A percentile compares a stretch with the other conserved stretches of the same genome.
These are phyloP conservation scores for Drosophila jambulina DNA, from an alignment of 1,140 invertebrate species.

Conservation along the genomic window DNA sequence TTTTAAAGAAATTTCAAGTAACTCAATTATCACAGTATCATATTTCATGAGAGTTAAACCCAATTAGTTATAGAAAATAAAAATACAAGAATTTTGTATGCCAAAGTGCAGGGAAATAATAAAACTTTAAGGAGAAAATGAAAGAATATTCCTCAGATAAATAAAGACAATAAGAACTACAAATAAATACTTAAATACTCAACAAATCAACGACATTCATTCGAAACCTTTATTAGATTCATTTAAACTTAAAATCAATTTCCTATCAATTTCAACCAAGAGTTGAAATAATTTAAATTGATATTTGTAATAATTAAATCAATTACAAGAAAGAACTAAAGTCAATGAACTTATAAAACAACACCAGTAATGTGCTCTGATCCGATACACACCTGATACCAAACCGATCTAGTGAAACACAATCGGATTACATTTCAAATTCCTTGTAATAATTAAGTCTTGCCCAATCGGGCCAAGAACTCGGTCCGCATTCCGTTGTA, in stretches of 20 bases:
- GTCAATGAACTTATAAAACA: neutral
- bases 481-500: conserved; percentile 14
- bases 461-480: conserved; percentile 29
- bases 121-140: neutral
- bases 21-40: too few species aligned
- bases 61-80: neutral
- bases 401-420: neutral
- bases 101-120: neutral
- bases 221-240: too few species aligned
- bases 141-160: neutral
- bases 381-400: neutral
- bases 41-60: too few species aligned
- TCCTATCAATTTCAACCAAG: neutral
- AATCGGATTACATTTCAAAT: neutral
- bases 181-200: neutral
- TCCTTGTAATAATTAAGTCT: neutral
- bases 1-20: too few species aligned
- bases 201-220: too few species aligned
- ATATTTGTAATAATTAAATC: neutral
- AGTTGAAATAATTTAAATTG: neutral
- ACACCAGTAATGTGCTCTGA: neutral
- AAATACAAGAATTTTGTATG: neutral
- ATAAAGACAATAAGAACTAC: neutral
- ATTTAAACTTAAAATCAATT: neutral
- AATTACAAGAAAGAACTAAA: neutral